phyloP scores from a whole-genome alignment of 2,113 vertebrate species.

The Austrofundulus limnaeus region DNA sequence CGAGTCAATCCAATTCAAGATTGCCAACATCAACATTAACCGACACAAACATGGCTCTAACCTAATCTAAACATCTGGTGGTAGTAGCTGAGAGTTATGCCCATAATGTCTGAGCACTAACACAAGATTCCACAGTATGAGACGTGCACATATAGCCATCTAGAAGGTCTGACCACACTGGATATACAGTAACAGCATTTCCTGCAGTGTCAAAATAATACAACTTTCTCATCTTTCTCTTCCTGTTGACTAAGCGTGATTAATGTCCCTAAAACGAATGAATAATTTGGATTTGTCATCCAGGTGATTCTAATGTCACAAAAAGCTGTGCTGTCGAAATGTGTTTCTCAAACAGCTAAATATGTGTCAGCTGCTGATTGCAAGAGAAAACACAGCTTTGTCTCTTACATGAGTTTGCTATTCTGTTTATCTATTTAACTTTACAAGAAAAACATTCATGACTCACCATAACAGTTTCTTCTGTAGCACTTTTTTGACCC shows the following conservation, averaged over 20 bases:
- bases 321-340: not conserved
- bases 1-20: no score
- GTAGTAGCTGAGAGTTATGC: no score
- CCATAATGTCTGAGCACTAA: no score
- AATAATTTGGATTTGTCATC: not conserved
- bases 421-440: not conserved
- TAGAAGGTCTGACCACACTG: no score
- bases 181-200: no score
- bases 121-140: no score
- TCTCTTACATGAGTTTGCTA: not conserved
- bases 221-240: not conserved
- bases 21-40: no score
- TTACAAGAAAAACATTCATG: not conserved
- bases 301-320: not conserved
- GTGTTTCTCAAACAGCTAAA: not conserved
- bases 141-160: no score
- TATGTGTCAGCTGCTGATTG: not conserved
- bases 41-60: no score
- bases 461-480: slow-evolving; percentile 56
- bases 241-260: not conserved
- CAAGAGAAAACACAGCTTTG: not conserved
- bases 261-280: not conserved
- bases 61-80: no score
- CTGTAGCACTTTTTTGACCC: slow-evolving; percentile 72
- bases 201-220: not conserved